phyloP scores from a whole-genome alignment of 2,797 vertebrate genomes.

The Ceryle rudis region DNA sequence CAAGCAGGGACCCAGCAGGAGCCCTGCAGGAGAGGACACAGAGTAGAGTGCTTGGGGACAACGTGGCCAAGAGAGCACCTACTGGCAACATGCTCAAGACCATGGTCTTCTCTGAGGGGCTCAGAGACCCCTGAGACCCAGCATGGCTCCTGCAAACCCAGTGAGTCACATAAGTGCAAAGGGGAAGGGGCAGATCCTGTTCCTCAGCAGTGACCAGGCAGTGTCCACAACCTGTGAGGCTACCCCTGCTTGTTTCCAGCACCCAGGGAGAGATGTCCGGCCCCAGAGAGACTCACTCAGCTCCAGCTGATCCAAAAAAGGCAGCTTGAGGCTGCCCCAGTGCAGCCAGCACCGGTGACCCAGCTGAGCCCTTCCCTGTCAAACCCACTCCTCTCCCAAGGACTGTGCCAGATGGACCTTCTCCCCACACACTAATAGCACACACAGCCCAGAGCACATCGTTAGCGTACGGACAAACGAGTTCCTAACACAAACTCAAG shows the following conservation, averaged over 20 bases:
- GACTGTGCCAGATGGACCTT: background rate
- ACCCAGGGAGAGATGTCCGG: background rate
- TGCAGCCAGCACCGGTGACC: background rate
- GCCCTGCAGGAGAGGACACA: accelerated
- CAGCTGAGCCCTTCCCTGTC: background rate
- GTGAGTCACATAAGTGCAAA: background rate
- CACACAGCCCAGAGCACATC: background rate
- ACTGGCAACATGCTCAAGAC: background rate
- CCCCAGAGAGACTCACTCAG: accelerated
- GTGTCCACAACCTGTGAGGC: accelerated
- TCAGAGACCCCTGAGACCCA: background rate
- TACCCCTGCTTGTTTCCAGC: background rate
- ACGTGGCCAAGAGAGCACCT: background rate
- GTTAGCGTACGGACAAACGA: background rate
- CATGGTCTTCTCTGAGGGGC: accelerated
- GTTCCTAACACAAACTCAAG: background rate
- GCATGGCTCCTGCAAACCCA: background rate
- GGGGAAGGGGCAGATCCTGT: background rate
- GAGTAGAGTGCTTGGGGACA: background rate
- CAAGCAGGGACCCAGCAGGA: background rate
- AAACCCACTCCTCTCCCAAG: background rate
- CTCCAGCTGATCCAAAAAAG: accelerated
- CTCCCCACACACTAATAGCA: background rate
- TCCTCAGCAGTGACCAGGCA: background rate
- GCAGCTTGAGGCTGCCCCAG: background rate